These are phyloP conservation scores for Druon quercuslanigerum DNA, from an alignment of 1,140 invertebrate genomes.

Conservation along the genomic window DNA sequence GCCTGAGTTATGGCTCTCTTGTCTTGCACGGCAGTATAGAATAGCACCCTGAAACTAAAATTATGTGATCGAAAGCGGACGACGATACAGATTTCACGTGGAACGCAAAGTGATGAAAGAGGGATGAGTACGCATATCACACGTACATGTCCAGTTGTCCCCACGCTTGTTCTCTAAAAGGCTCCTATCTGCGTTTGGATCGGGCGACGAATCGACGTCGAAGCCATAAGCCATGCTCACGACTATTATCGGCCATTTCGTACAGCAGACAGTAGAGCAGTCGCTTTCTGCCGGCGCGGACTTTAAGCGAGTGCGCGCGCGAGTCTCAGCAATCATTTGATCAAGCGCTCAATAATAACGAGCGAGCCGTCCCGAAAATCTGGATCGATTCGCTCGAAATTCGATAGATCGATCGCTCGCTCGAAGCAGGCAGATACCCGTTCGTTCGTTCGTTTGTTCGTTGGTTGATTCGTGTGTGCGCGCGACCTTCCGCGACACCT, in stretches of 20 bases:
- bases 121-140: neutral
- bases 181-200: no score
- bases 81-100: neutral
- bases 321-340: neutral
- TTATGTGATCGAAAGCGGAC: no score
- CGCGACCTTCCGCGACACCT: neutral
- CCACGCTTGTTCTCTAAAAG: neutral
- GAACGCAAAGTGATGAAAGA: neutral
- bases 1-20: no score
- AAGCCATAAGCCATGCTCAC: neutral
- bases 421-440: neutral
- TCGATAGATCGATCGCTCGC: slow-evolving; percentile 8
- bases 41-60: no score
- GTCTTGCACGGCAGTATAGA: no score
- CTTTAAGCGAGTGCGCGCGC: slow-evolving; percentile 21
- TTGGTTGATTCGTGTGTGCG: neutral
- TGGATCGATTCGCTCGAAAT: neutral
- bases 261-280: slow-evolving; percentile 9
- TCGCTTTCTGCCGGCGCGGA: slow-evolving; percentile 16
- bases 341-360: neutral
- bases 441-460: no score
- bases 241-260: slow-evolving; percentile 16
- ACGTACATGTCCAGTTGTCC: neutral
- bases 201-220: no score
- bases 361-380: neutral